Evolutionary conservation across 53 echinoderm and acorn worm species (phyloP).

Genomic region (Arbacia lixula): DNA sequence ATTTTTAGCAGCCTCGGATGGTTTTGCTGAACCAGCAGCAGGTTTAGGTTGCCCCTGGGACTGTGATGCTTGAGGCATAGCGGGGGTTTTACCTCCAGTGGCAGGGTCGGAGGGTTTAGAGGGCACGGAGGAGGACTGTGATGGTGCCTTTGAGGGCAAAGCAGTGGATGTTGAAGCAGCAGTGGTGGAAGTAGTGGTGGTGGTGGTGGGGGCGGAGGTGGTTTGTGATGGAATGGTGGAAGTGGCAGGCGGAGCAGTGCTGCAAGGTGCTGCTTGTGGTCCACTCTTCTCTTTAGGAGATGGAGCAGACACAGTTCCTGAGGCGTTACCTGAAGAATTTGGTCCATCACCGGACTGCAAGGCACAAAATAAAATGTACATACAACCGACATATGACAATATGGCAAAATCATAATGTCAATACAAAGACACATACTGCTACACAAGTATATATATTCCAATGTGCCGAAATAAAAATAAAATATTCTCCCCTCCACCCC

Average conservation of each 20-base stretch:
- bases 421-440: no score
- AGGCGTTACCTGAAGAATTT: slow-evolving; percentile 39
- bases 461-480: no score
- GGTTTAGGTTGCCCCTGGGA: no score
- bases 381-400: neutral
- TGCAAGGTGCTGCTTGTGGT: slow-evolving; percentile 12
- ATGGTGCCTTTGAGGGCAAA: slow-evolving; percentile 20
- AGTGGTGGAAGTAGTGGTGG: neutral
- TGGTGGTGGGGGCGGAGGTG: slow-evolving; percentile 28
- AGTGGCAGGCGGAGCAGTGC: neutral
- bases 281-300: neutral
- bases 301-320: slow-evolving; percentile 43
- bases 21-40: neutral
- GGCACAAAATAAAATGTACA: neutral
- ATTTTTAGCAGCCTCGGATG: slow-evolving; percentile 2
- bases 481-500: no score
- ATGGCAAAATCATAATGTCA: no score
- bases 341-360: slow-evolving; percentile 24
- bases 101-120: slow-evolving; percentile 6
- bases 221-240: slow-evolving; percentile 19
- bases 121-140: neutral
- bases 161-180: neutral
- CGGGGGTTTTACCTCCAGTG: no score
- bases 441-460: no score
- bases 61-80: no score